phyloP scores from a whole-genome alignment of 2,888 invertebrate genomes.

The Ochropleura leucogaster region DNA sequence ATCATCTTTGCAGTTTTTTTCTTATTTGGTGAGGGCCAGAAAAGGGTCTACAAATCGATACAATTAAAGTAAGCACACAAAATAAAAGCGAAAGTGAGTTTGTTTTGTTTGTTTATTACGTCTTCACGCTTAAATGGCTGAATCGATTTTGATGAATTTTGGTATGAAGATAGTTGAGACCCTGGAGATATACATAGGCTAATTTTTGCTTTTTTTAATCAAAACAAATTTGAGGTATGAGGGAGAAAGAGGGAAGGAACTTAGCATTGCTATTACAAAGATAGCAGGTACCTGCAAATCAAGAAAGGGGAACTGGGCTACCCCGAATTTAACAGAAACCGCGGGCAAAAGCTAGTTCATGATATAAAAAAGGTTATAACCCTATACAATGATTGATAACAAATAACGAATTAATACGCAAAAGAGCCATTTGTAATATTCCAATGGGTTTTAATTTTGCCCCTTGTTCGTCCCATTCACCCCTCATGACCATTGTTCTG shows the following conservation, averaged over 20 bases:
- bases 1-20: background rate
- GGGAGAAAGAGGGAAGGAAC: too few relatives aligned
- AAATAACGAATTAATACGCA: slow-evolving; percentile 44
- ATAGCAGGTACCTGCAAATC: too few relatives aligned
- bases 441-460: slow-evolving; percentile 61
- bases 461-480: slow-evolving; percentile 37
- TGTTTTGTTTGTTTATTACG: too few relatives aligned
- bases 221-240: background rate
- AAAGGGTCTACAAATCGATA: background rate
- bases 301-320: too few relatives aligned
- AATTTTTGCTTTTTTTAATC: background rate
- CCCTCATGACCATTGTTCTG: slow-evolving; percentile 53
- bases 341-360: too few relatives aligned
- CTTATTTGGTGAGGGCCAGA: background rate
- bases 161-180: too few relatives aligned
- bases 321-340: too few relatives aligned
- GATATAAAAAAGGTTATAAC: background rate
- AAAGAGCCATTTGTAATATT: slow-evolving; percentile 50
- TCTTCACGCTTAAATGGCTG: too few relatives aligned
- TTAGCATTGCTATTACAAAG: too few relatives aligned
- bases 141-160: too few relatives aligned
- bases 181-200: too few relatives aligned
- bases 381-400: slow-evolving; percentile 26
- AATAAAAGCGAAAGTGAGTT: too few relatives aligned
- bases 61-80: background rate